Evolutionary conservation across 2,797 vertebrate genomes (phyloP), one percentile per base, ranked within the genome.

Genomic region (Rachycentron canadum): DNA sequence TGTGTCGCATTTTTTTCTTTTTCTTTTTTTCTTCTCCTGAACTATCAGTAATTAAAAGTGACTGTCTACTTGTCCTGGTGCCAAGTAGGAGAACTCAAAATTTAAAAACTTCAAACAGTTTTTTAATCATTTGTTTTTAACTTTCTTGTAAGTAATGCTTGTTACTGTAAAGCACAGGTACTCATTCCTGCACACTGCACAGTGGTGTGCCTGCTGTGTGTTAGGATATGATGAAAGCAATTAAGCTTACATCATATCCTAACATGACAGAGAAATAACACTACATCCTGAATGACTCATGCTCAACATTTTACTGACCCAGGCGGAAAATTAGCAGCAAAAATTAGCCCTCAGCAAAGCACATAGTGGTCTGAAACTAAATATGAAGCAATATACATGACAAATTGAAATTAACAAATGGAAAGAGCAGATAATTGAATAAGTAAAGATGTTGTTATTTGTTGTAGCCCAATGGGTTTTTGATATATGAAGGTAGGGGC

Each of bases 11-110:
- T 66, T 78, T 86, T 73, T 68, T 63, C 7, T 36, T 36, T 45
- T 10, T 40, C 32, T 67, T 36, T 57, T 80, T 77, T 64, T 30
- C 40, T 2, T 9, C 0, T 23, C 19, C 43, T 55, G 55, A 79
- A 80, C 69, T 78, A 78, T 89, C 68, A 79, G 69, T 85, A 84
- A 90, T 90, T 85, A 92, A 89, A 91, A 83, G 62, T 81, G 71
- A 91, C 89, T 90, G 81, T 87, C 61, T 86, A 21, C 65, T 76
- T 76, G n/a, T 83, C 81, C 81, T 59, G 0, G 5, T 81, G 74
- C 55, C 80, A 83, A 69, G 41, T 68, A 19, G 49, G 43, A 64
- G 72, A 74, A 43, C 61, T 69, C n/a, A 0, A 83, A 70, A 81
- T 16, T 40, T 34, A 55, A 26, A 70, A 58, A 43, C 5, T 28